Conservation (phyloP, 2,888 invertebrate genomes). For the Lumbricus terrestris region DNA sequence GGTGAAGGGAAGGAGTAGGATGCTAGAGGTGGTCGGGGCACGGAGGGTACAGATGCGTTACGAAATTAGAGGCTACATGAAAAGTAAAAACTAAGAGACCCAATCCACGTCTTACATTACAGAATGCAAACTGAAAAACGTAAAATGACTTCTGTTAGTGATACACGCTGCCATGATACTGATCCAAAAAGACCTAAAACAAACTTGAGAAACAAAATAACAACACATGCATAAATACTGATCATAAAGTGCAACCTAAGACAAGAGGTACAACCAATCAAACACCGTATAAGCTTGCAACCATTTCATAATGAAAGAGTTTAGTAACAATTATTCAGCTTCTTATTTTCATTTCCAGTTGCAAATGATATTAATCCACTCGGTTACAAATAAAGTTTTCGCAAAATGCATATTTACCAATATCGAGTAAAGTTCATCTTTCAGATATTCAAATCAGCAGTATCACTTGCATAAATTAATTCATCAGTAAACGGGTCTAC, state of each 20-base stretch:
- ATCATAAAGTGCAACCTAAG: neutral
- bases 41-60: neutral
- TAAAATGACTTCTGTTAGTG: neutral
- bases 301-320: neutral
- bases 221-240: neutral
- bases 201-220: neutral
- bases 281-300: neutral
- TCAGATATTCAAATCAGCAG: neutral
- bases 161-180: neutral
- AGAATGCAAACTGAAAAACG: neutral
- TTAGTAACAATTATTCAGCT: neutral
- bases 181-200: constrained; percentile 3
- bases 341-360: neutral
- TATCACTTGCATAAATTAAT: neutral
- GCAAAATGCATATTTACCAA: neutral
- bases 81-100: neutral
- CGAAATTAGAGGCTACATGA: neutral
- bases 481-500: neutral
- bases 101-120: neutral
- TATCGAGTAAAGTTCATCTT: neutral
- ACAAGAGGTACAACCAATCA: neutral
- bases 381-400: neutral
- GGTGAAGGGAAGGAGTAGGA: no score
- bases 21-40: no score
- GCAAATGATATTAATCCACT: neutral